Base-by-base conservation (phyloP, 2,888 invertebrate species). In the Melolontha melolontha region DNA sequence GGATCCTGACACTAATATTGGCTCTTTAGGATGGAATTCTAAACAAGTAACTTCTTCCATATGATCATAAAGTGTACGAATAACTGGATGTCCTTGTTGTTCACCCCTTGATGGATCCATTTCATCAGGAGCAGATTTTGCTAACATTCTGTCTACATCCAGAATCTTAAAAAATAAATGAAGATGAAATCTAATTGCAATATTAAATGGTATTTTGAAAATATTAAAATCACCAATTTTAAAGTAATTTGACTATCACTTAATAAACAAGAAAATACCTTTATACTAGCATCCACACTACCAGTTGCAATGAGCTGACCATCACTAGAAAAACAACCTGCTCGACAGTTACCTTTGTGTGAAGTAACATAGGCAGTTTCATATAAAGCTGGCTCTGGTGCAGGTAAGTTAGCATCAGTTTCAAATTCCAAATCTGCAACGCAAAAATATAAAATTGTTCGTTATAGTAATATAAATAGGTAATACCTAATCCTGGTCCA, bases 331-430 rank as follows among this genome's bases (percentile, higher is more conserved):
- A 99, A 99, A 2, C 97, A 96, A 5, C 97, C 98, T 0, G 98
- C 94, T 64, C 98, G 87, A 73, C 98, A 99, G 66, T 95, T 92
- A 76, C 95, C 96, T 84, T 98, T 98, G 84, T 99, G 98, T 2
- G 97, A 96, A 1, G 99, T 99, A 40, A 99, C 97, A 80, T 98
- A 99, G 0, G 98, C 98, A 0, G 99, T 99, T 85, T 99, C 98
- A 80, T 99, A 99, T 8, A 96, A 90, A 0, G 97, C 96, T 0
- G 98, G 98, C 81, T 99, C 98, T 0, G 98, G 97, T 0, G 98
- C 97, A 12, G 95, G 88, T 0, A 94, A 91, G 5, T 92, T 92
- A 0, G 96, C 94, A 82, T 99, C 98, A 62, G 97, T 97, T 81
- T 98, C 98, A 83, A 92, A 98, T 82, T 99, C 98, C 71, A 99